phyloP scores from a whole-genome alignment of 1,140 invertebrate species.

The Sinonovacula constricta region DNA sequence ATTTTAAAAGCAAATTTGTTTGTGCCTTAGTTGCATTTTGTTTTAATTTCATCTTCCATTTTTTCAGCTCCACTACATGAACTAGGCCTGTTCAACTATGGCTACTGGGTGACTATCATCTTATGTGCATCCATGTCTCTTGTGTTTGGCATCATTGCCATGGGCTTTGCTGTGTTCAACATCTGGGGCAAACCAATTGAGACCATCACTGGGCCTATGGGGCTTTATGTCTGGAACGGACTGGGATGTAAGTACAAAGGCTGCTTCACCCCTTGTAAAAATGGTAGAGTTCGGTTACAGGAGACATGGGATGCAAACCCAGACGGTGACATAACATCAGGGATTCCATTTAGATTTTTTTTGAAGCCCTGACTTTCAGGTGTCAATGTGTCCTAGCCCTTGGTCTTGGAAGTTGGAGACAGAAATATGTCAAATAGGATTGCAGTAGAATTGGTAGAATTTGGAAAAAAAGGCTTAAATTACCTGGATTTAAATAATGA shows the following conservation, averaged over 20 bases:
- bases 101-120: slow-evolving; percentile 86
- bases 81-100: slow-evolving; percentile 85
- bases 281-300: background rate
- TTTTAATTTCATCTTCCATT: no score
- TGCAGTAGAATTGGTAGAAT: no score
- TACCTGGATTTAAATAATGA: no score
- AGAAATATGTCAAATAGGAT: no score
- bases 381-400: no score
- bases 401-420: no score
- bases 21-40: no score
- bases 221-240: slow-evolving; percentile 88
- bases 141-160: slow-evolving; percentile 84
- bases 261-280: background rate
- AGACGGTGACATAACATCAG: no score
- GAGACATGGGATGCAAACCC: no score
- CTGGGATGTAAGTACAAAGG: slow-evolving; percentile 83
- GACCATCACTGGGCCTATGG: slow-evolving; percentile 86
- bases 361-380: background rate
- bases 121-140: slow-evolving; percentile 83
- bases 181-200: slow-evolving; percentile 87
- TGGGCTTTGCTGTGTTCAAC: slow-evolving; percentile 88
- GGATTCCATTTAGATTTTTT: background rate
- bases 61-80: no score
- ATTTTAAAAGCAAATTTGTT: no score
- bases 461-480: no score